Percentiles rank a stretch among this genome's conserved stretches.
Conservation (phyloP, 1,140 invertebrate genomes). For the Eulimnadia texana region DNA sequence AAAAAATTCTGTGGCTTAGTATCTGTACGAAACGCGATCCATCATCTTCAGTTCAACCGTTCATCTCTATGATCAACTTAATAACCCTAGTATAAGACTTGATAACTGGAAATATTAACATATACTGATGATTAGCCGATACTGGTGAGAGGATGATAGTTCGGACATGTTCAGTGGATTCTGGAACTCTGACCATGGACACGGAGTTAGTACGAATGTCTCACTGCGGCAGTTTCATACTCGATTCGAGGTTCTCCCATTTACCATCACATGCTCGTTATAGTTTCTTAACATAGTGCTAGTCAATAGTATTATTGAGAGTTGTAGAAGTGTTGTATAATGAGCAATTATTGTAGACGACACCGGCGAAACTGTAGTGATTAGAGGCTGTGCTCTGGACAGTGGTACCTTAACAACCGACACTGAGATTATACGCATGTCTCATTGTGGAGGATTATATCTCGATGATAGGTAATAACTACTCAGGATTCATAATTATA, state of each 20-base stretch:
- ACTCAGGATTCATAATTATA: no score
- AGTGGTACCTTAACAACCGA: constrained; percentile 81
- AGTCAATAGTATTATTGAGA: no score
- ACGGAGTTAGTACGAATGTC: constrained; percentile 32
- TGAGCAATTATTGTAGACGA: constrained; percentile 49
- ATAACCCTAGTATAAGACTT: background rate
- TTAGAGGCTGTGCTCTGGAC: constrained; percentile 78
- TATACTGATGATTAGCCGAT: background rate
- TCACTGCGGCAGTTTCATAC: constrained; percentile 32
- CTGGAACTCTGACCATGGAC: constrained; percentile 31
- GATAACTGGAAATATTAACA: background rate
- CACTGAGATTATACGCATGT: constrained; percentile 83
- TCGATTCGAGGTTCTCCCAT: constrained; percentile 25
- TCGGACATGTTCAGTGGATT: constrained; percentile 37
- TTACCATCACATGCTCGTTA: background rate
- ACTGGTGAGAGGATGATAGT: constrained; percentile 26
- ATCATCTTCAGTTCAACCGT: no score
- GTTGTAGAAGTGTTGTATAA: no score
- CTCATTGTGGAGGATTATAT: constrained; percentile 79
- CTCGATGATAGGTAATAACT: constrained; percentile 67
- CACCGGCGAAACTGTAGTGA: constrained; percentile 57
- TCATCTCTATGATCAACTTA: no score
- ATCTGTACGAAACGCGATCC: no score
- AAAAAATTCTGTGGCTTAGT: no score
- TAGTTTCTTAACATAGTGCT: no score